These are phyloP conservation scores for Hyppa rectilinea DNA, from an alignment of 2,888 invertebrate genomes.

Conservation along the genomic window DNA sequence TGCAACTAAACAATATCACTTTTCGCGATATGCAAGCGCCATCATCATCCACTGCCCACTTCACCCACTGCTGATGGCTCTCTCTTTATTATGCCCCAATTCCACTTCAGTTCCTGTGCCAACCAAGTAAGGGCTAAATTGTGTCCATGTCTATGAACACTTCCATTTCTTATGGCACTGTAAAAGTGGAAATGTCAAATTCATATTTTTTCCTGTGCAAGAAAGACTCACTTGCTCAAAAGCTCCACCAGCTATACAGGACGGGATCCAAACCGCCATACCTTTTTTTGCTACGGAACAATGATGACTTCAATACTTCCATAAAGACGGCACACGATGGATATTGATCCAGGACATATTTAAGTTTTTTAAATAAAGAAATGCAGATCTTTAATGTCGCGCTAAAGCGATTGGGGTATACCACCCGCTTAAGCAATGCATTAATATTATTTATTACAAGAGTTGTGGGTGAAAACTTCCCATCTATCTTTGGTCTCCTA, in stretches of 20 bases:
- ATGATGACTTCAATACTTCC: not conserved
- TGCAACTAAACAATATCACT: not conserved
- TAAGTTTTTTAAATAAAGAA: no score
- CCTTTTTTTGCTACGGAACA: not conserved
- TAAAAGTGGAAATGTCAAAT: not conserved
- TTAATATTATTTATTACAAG: not conserved
- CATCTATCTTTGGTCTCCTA: slow-evolving; percentile 53
- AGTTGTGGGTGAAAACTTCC: not conserved
- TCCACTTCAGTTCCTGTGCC: no score
- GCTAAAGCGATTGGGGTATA: no score
- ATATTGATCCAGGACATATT: no score
- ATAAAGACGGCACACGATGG: not conserved
- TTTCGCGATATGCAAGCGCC: no score
- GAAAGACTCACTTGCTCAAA: no score
- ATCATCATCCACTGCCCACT: no score
- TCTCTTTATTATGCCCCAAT: no score
- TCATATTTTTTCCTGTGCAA: not conserved
- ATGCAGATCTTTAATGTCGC: no score
- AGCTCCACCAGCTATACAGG: no score
- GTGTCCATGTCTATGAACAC: no score
- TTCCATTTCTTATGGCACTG: not conserved
- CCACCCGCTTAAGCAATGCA: not conserved
- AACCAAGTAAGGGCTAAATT: slow-evolving; percentile 10
- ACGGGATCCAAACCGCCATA: not conserved
- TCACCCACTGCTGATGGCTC: no score